Base-by-base conservation (phyloP, 2,888 invertebrate species). In the Odiellus spinosus region DNA sequence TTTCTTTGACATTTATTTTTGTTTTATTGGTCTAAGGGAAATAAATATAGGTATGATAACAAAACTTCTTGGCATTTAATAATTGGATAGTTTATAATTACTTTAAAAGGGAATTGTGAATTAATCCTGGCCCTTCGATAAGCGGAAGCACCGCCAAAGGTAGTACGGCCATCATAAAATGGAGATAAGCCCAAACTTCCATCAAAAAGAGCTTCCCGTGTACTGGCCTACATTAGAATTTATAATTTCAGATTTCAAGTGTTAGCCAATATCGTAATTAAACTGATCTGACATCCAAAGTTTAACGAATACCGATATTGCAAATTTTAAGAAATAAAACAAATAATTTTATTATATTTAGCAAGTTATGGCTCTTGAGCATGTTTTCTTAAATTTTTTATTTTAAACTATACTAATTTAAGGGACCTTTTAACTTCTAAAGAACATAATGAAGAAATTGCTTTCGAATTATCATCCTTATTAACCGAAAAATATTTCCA, bases 121-220 rank as follows among this genome's bases (percentile, higher is more conserved):
- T 54, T 51, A 2, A 58, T 46, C 42, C 55, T 55, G 35, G 47
- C 46, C 38, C 48, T 42, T 43, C 59, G 54, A 14, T 56, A 52
- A 1, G 60, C 55, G 8, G 63, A 58, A 21, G 63, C 60, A 19
- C 66, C 65, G 42, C 65, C 65, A 59, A 59, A 66, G 1, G 58
- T 54, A 4, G 64, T 63, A 50, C 59, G 63, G 8, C 64, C 64
- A 21, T 61, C 58, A 48, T 65, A 66, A 47, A 56, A 61, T 26
- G 53, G 50, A 4, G 56, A 56, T n/a, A 46, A 15, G 26, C 12
- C 10, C 20, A 20, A 41, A 41, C 38, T 36, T 15, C 38, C 17
- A 14, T 36, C 38, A 15, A 36, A 36, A 36, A 17, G 14, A 15
- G 38, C 14, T 14, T 36, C 15, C 2, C 15, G 5, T 6, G 38